A percentile compares a stretch with the other conserved stretches of the same genome.
Evolutionary conservation across 2,797 vertebrate genomes (phyloP).

Genomic region (Acipenser ruthenus): DNA sequence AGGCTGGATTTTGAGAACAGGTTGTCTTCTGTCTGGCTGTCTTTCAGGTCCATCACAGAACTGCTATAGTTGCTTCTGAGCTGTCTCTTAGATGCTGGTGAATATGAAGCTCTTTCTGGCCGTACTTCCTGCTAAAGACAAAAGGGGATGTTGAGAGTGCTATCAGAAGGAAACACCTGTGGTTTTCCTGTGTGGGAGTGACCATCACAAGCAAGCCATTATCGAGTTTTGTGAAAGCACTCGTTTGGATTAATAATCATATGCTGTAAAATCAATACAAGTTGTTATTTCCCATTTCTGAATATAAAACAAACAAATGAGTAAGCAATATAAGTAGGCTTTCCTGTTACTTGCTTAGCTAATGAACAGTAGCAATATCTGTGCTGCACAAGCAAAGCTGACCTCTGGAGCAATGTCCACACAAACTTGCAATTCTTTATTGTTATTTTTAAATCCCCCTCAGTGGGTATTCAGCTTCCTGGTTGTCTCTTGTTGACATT

Average conservation of each 20-base stretch:
- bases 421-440: too few relatives aligned
- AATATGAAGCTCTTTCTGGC: slow-evolving; percentile 1
- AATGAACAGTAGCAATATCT: not conserved
- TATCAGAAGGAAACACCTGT: slow-evolving; percentile 34
- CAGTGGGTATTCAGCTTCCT: too few relatives aligned
- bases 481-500: too few relatives aligned
- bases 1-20: slow-evolving; percentile 10
- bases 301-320: not conserved
- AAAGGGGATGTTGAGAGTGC: slow-evolving; percentile 1
- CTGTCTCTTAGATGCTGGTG: slow-evolving; percentile 6
- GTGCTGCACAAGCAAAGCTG: slow-evolving; percentile 7
- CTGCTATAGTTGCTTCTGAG: slow-evolving; percentile 1
- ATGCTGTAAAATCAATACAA: not conserved
- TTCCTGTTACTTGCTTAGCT: not conserved
- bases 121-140: slow-evolving; percentile 20
- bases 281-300: not conserved
- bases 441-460: too few relatives aligned
- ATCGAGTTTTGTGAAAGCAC: not conserved
- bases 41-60: not conserved
- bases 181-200: slow-evolving; percentile 11
- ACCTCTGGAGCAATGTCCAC: not conserved
- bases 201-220: not conserved
- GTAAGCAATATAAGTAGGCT: not conserved
- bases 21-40: slow-evolving; percentile 10
- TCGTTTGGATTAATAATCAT: not conserved